These are phyloP conservation scores for Drosophila engyochracea DNA, from an alignment of 2,888 invertebrate genomes.

Conservation along the genomic window DNA sequence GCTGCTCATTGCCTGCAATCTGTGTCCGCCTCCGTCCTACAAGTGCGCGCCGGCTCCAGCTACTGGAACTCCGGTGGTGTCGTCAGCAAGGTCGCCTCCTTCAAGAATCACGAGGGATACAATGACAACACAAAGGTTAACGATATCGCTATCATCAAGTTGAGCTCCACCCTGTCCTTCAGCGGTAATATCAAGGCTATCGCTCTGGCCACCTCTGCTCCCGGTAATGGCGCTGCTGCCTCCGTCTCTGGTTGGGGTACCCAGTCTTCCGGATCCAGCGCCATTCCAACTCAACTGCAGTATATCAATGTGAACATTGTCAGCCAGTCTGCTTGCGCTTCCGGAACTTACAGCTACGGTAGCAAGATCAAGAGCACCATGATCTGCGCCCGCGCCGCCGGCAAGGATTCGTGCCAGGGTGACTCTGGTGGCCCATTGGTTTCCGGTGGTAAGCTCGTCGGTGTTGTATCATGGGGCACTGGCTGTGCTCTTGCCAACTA, in stretches of 20 bases:
- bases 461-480: constrained; percentile 77
- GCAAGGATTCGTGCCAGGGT: constrained; percentile 71
- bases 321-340: constrained; percentile 83
- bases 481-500: constrained; percentile 67
- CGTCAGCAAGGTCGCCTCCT: constrained; percentile 17
- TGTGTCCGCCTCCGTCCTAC: no score
- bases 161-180: constrained; percentile 85
- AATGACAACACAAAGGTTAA: constrained; percentile 85
- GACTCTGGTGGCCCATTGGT: constrained; percentile 81
- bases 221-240: constrained; percentile 60
- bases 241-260: constrained; percentile 76
- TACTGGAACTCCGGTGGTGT: no score
- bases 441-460: constrained; percentile 56
- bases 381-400: constrained; percentile 65
- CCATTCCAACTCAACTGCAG: constrained; percentile 83
- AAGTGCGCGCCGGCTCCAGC: no score
- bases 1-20: no score
- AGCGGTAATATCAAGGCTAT: constrained; percentile 85
- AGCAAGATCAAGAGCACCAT: constrained; percentile 50
- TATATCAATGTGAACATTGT: constrained; percentile 85
- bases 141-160: constrained; percentile 87
- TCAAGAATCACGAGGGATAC: constrained; percentile 85
- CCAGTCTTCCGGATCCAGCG: constrained; percentile 62
- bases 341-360: constrained; percentile 82
- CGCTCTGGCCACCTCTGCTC: constrained; percentile 81